Evolutionary conservation across 1,140 invertebrate species (phyloP).

Genomic region (Frieseomelitta varia): DNA sequence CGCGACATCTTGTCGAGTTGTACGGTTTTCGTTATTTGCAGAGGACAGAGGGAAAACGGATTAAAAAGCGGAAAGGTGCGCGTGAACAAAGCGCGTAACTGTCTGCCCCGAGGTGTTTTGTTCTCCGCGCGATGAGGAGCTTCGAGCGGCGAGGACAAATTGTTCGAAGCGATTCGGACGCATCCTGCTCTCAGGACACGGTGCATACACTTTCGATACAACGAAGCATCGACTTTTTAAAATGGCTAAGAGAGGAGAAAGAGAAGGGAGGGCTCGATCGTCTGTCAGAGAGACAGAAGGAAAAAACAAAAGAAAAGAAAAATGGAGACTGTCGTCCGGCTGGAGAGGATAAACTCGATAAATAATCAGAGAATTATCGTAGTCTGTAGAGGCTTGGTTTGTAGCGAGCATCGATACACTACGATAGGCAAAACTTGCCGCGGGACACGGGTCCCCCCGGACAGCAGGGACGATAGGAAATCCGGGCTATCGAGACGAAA

Average conservation of each 20-base stretch:
- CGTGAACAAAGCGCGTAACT: slow-evolving; percentile 40
- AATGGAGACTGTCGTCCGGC: not conserved
- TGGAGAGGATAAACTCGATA: not conserved
- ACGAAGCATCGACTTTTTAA: not conserved
- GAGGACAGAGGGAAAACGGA: not conserved
- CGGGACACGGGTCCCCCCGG: not conserved
- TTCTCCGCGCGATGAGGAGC: not conserved
- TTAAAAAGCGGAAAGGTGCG: slow-evolving; percentile 10
- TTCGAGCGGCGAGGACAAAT: not conserved
- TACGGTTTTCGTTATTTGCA: not conserved
- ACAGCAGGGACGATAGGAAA: slow-evolving; percentile 29
- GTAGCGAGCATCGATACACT: not conserved
- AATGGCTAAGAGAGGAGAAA: not conserved
- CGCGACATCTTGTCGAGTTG: not conserved
- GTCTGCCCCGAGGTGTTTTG: not conserved
- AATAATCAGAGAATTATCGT: not conserved
- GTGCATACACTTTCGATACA: no score
- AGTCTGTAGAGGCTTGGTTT: not conserved
- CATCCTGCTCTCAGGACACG: not conserved
- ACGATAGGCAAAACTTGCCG: slow-evolving; percentile 4
- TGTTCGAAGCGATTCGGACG: slow-evolving; percentile 29
- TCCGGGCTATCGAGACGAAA: slow-evolving; percentile 45
- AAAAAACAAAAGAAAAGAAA: no score
- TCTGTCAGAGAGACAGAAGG: no score
- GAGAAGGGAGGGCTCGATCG: no score